These are phyloP conservation scores for Dicycla oo DNA, from an alignment of 2,888 invertebrate species.

Conservation along the genomic window DNA sequence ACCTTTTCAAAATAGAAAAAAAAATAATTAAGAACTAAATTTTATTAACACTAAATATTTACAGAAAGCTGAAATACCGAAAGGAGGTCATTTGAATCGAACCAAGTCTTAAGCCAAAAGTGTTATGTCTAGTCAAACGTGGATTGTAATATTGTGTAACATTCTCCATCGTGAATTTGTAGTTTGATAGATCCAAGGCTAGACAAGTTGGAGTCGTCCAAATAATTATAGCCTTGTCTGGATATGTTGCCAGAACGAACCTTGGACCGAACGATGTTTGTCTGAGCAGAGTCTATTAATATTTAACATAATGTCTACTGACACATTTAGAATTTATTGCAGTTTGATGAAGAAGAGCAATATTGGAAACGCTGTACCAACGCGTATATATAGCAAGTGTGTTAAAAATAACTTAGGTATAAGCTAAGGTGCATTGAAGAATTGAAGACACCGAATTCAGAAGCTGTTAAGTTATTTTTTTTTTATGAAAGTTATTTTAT, in stretches of 20 bases:
- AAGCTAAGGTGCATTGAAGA: too few relatives aligned
- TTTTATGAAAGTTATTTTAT: too few relatives aligned
- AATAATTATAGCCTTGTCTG: constrained; percentile 64
- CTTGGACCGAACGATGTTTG: constrained; percentile 50
- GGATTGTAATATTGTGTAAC: not conserved
- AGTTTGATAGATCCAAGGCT: constrained; percentile 54
- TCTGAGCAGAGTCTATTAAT: constrained; percentile 30
- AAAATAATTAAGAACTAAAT: not conserved
- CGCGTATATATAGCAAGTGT: too few relatives aligned
- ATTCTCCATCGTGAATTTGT: not conserved
- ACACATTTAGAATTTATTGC: constrained; percentile 5
- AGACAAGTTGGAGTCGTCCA: constrained; percentile 49
- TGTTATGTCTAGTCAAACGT: not conserved
- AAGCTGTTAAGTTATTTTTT: too few relatives aligned
- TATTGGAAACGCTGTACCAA: not conserved
- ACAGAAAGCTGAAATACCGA: not conserved
- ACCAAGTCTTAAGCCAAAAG: not conserved
- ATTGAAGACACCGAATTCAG: too few relatives aligned
- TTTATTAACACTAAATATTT: not conserved
- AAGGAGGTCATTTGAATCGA: not conserved
- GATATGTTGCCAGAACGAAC: constrained; percentile 50
- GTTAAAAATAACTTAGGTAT: too few relatives aligned
- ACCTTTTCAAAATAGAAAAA: not conserved
- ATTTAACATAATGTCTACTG: constrained; percentile 6
- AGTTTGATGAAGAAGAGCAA: not conserved